phyloP scores from a whole-genome alignment of 2,888 invertebrate species.

The Hanleya hanleyi region DNA sequence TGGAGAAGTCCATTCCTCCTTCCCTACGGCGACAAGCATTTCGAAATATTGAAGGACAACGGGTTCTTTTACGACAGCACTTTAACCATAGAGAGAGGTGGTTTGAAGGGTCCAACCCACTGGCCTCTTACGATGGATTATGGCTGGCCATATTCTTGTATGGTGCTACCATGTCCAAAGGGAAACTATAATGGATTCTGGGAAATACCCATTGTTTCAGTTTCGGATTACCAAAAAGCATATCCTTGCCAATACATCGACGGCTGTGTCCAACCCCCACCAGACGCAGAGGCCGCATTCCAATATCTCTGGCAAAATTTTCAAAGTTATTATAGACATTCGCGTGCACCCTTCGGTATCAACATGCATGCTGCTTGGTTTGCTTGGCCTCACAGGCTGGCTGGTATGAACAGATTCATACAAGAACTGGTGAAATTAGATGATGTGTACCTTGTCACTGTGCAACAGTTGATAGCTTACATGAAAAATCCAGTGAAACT shows the following conservation, averaged over 20 bases:
- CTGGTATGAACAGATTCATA: slow-evolving; percentile 54
- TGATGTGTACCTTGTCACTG: slow-evolving; percentile 53
- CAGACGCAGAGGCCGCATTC: slow-evolving; percentile 48
- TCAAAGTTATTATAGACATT: slow-evolving; percentile 80
- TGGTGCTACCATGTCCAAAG: slow-evolving; percentile 45
- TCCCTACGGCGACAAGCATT: slow-evolving; percentile 53
- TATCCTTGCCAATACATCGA: slow-evolving; percentile 57
- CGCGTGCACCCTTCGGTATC: slow-evolving; percentile 85
- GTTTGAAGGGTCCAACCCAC: slow-evolving; percentile 28
- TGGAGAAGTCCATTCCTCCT: slow-evolving; percentile 64
- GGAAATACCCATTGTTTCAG: slow-evolving; percentile 52
- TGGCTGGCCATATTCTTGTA: slow-evolving; percentile 48
- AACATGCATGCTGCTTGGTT: slow-evolving; percentile 90
- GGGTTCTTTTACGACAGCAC: slow-evolving; percentile 61
- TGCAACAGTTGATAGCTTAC: slow-evolving; percentile 52
- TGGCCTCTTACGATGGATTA: slow-evolving; percentile 16
- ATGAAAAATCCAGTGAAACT: slow-evolving; percentile 48
- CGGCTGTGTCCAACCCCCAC: slow-evolving; percentile 49
- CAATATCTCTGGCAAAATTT: slow-evolving; percentile 84
- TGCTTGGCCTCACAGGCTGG: slow-evolving; percentile 38
- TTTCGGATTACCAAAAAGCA: slow-evolving; percentile 47
- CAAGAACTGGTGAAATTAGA: slow-evolving; percentile 38
- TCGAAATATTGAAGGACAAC: slow-evolving; percentile 39
- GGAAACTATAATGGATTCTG: slow-evolving; percentile 42
- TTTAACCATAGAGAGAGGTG: slow-evolving; percentile 30